Evolutionary conservation across 1,140 invertebrate species (phyloP).

Genomic region (Tenebrio molitor): DNA sequence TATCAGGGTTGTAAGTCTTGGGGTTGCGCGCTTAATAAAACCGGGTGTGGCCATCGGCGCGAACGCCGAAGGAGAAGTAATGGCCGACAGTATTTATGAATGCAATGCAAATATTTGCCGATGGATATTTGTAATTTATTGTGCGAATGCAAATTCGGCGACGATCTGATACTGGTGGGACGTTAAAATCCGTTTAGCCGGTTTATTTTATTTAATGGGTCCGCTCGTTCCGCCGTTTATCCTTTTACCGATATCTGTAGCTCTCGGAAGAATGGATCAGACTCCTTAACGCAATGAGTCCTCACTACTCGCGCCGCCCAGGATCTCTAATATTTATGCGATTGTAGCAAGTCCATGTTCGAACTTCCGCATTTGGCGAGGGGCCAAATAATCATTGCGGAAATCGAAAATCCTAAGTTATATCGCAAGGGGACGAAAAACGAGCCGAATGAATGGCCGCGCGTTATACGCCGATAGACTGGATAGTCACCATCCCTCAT

Average conservation of each 20-base stretch:
- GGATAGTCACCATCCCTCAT: slow-evolving; percentile 33
- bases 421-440: slow-evolving; percentile 54
- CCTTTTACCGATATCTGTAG: slow-evolving; percentile 12
- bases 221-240: slow-evolving; percentile 13
- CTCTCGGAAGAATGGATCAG: not conserved
- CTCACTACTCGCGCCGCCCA: slow-evolving; percentile 1
- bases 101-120: slow-evolving; percentile 23
- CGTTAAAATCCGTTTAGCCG: slow-evolving; percentile 31
- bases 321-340: slow-evolving; percentile 35
- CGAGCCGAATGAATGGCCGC: slow-evolving; percentile 53
- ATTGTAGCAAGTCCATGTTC: slow-evolving; percentile 17
- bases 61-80: not conserved
- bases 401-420: slow-evolving; percentile 62
- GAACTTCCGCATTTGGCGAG: slow-evolving; percentile 46
- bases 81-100: slow-evolving; percentile 8
- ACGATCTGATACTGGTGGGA: slow-evolving; percentile 6
- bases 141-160: slow-evolving; percentile 5
- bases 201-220: slow-evolving; percentile 31
- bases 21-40: too few relatives aligned
- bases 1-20: too few relatives aligned
- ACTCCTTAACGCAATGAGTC: slow-evolving; percentile 31
- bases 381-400: slow-evolving; percentile 61
- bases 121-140: slow-evolving; percentile 20
- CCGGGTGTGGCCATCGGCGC: too few relatives aligned
- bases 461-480: not conserved